Percentiles rank a stretch among this genome's conserved stretches.
These are phyloP conservation scores for Bucorvus abyssinicus DNA, from an alignment of 2,797 vertebrate genomes.

Conservation along the genomic window DNA sequence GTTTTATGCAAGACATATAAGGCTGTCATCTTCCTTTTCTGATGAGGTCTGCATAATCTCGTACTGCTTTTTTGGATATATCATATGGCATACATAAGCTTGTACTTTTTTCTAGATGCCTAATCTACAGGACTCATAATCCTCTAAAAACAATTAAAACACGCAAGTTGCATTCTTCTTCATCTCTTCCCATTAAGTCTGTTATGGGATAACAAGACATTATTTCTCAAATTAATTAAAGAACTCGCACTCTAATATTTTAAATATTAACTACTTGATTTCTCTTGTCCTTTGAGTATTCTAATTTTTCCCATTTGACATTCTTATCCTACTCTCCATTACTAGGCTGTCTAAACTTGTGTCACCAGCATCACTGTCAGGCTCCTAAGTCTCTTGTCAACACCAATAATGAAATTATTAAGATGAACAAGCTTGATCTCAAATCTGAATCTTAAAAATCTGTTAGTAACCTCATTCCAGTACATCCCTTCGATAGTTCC, in stretches of 20 bases:
- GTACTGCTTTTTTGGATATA: not conserved
- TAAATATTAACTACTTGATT: constrained; percentile 14
- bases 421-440: not conserved
- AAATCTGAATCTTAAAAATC: not conserved
- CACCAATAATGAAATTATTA: constrained; percentile 19
- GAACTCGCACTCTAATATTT: not conserved
- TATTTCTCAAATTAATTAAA: not conserved
- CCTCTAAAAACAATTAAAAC: not conserved
- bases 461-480: not conserved
- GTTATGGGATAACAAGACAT: not conserved
- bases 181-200: not conserved
- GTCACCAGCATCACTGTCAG: not conserved
- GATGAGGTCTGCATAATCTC: not conserved
- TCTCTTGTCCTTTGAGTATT: not conserved
- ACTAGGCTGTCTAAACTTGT: not conserved
- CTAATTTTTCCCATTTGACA: constrained; percentile 6
- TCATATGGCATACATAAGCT: not conserved
- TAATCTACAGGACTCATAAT: not conserved
- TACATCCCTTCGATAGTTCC: not conserved
- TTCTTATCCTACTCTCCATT: not conserved
- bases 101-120: not conserved
- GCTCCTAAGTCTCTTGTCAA: constrained; percentile 29
- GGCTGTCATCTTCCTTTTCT: not conserved
- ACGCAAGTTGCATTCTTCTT: not conserved
- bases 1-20: not conserved